These are phyloP conservation scores for Euura lappo DNA, from an alignment of 1,140 invertebrate species.

Conservation along the genomic window DNA sequence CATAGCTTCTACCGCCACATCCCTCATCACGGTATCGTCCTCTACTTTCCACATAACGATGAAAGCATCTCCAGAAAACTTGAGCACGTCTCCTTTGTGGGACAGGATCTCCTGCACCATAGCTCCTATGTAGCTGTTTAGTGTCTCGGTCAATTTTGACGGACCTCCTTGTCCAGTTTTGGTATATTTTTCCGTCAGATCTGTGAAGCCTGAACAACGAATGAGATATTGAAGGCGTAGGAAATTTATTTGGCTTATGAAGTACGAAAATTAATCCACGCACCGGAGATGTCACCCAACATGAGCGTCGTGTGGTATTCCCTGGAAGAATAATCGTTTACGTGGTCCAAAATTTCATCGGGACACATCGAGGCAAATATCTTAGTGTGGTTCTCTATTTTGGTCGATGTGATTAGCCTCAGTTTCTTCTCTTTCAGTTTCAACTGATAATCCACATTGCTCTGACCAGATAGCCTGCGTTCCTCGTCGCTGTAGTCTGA, in stretches of 20 bases:
- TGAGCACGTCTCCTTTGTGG: conserved; percentile 69
- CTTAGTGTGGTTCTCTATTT: conserved; percentile 53
- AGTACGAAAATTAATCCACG: background rate
- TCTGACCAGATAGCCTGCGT: background rate
- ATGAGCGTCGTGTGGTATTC: conserved; percentile 65
- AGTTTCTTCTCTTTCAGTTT: background rate
- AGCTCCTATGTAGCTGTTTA: conserved; percentile 70
- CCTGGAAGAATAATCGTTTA: conserved; percentile 59
- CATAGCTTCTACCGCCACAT: conserved; percentile 65
- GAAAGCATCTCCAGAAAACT: conserved; percentile 73
- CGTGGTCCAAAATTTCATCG: conserved; percentile 67
- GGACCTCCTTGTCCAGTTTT: conserved; percentile 66
- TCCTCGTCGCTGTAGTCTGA: background rate
- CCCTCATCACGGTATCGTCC: conserved; percentile 59
- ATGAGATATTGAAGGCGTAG: background rate
- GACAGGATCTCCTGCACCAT: conserved; percentile 71
- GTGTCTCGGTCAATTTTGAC: conserved; percentile 66
- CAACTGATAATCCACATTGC: background rate
- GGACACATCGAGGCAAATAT: conserved; percentile 68
- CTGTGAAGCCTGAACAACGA: conserved; percentile 63
- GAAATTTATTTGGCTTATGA: background rate
- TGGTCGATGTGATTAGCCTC: background rate
- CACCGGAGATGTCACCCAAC: conserved; percentile 69
- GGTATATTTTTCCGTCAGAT: conserved; percentile 68
- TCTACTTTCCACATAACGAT: conserved; percentile 67